Evolutionary conservation across 2,113 vertebrate genomes (phyloP), one percentile per base, ranked within the genome.

Genomic region (Carassius auratus): DNA sequence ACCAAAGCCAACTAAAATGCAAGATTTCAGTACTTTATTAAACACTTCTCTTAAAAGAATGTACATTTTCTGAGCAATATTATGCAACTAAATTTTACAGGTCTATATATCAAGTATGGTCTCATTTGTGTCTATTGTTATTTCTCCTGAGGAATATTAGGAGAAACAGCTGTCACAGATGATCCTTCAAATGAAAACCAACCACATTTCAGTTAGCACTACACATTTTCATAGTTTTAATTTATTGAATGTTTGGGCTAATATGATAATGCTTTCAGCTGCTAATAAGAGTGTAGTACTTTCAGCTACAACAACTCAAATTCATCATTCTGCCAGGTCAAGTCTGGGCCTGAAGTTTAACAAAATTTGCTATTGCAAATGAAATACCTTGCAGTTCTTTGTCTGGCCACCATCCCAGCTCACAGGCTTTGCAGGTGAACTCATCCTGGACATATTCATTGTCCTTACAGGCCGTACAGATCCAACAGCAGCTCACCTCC

Each of bases 401-500:
- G 38, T 96, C 97, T 0, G 98, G 98, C 98, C 98, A 99, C 97
- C 97, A 98, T 83, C 98, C 98, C 80, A 99, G 91, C 23, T 98
- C 97, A 89, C 98, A 99, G 23, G 97, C 97, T 91, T 96, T 98
- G 90, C 98, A 99, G 0, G 98, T 99, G 92, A 99, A 99, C 90
- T 99, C 98, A 19, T 99, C 98, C 91, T 97, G 97, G 86, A 98
- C 97, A 12, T 93, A 96, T 74, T 99, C 98, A 5, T 99, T 99
- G 91, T 99, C 98, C 86, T 99, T 99, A 90, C 98, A 99, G 79
- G 96, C 94, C 0, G 98, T 99, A 86, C 98, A 99, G 88, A 99
- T 99, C 98, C 98, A 99, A 90, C 98, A 99, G 93, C 98, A 99
- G 88, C 98, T 99, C 90, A 99, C 98, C 86, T 99, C 98, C 69